Evolutionary conservation across 2,797 vertebrate genomes (phyloP).

Genomic region (Pangasius mekongensis): DNA sequence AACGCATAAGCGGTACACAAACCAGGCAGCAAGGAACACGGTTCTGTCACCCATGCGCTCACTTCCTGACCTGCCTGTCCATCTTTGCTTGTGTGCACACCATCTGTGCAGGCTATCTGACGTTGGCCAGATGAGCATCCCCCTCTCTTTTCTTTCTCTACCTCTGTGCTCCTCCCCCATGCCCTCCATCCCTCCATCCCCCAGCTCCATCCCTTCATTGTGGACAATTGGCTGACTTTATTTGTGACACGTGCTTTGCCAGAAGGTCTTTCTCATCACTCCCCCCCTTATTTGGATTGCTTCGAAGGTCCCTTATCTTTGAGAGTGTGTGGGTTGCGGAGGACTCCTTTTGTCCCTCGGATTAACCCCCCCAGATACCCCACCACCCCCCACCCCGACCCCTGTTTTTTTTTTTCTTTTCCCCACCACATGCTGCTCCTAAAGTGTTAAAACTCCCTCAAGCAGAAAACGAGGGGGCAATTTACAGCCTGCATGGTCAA

Average conservation of each 20-base stretch:
- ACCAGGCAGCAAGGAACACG: background rate
- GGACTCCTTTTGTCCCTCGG: conserved; percentile 71
- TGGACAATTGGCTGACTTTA: conserved; percentile 55
- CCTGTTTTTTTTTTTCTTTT: conserved; percentile 19
- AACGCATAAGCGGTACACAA: background rate
- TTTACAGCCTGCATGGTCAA: conserved; percentile 59
- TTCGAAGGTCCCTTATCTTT: conserved; percentile 62
- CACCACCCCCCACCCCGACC: background rate
- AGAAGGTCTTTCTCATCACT: conserved; percentile 52
- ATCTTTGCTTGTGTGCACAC: conserved; percentile 42
- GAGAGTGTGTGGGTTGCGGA: conserved; percentile 42
- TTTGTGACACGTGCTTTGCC: conserved; percentile 70
- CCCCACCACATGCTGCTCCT: conserved; percentile 69
- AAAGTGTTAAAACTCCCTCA: conserved; percentile 76
- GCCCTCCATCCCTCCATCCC: conserved; percentile 42
- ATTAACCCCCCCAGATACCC: conserved; percentile 69
- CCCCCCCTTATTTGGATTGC: conserved; percentile 51
- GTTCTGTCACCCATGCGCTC: conserved; percentile 42
- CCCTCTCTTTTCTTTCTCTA: conserved; percentile 23
- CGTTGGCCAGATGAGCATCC: conserved; percentile 55
- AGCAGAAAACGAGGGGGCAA: conserved; percentile 77
- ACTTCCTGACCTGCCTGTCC: conserved; percentile 22
- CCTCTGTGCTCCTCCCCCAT: background rate
- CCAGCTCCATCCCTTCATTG: background rate
- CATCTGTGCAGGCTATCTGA: conserved; percentile 66